Evolutionary conservation across 2,888 invertebrate species (phyloP), one percentile per base, ranked within the genome.

Genomic region (Escarpia spicata): DNA sequence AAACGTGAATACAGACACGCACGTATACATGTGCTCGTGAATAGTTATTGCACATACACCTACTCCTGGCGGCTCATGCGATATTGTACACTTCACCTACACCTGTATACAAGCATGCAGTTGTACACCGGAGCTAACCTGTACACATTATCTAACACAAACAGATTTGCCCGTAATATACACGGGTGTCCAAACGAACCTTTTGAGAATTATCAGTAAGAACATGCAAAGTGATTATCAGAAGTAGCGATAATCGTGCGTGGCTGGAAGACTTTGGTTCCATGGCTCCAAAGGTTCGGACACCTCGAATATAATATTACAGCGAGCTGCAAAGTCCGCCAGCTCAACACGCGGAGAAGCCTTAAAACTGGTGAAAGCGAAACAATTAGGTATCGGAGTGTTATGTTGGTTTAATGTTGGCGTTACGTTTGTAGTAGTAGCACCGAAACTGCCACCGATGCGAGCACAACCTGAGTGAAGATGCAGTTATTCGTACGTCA

Each of bases 21-120:
- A 75, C 26, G n/a, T 75, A 75, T n/a, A 75, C 75, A 75, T 26
- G 26, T 75, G 75, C 75, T 75, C 2, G n/a, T 75, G 75, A 26
- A 75, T 75, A 75, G 75, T 75, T 75, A 75, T 75, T 75, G 75
- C 75, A 75, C 75, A 75, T 75, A 75, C 75, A 75, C 75, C 75
- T 75, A n/a, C 75, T 75, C 75, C 75, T 75, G 26, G n/a, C 19
- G 2, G 75, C 75, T 75, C 75, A 75, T 75, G 26, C 19, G 75
- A 75, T 19, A 75, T n/a, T 26, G 75, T 75, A 75, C 75, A 75
- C 75, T 75, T 26, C 15, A 75, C 75, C 75, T 75, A 75, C 75
- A 75, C 75, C n/a, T 75, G 75, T 75, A 75, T 75, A 75, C 75
- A 75, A 75, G 75, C 75, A 26, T 75, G 75, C n/a, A 75, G 75